These are phyloP conservation scores for Syngnathus rostellatus DNA, from an alignment of 2,797 vertebrate genomes.

Conservation along the genomic window DNA sequence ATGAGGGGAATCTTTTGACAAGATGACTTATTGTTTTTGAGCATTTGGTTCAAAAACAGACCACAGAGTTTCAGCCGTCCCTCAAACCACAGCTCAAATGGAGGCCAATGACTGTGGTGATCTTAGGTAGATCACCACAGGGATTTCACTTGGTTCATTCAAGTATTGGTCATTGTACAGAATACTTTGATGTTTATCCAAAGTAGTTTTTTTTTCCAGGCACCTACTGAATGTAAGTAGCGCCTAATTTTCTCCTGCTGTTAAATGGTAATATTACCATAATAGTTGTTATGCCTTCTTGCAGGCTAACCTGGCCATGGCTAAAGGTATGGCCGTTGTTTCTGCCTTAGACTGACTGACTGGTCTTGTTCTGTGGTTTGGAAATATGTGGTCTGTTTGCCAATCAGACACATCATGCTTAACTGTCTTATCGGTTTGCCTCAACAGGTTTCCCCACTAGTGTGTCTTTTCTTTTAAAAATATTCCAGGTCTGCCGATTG, in stretches of 20 bases:
- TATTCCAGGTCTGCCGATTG: conserved; percentile 57
- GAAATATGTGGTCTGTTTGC: conserved; percentile 82
- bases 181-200: conserved; percentile 59
- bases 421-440: conserved; percentile 70
- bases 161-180: conserved; percentile 54
- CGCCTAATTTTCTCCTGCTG: conserved; percentile 58
- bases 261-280: conserved; percentile 49
- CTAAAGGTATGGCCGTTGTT: conserved; percentile 69
- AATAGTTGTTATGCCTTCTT: conserved; percentile 68
- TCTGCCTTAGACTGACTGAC: conserved; percentile 58
- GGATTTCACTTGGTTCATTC: conserved; percentile 39
- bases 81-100: conserved; percentile 76
- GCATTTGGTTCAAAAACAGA: conserved; percentile 81
- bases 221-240: conserved; percentile 75
- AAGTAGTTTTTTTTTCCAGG: conserved; percentile 65
- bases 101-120: conserved; percentile 57
- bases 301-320: conserved; percentile 66
- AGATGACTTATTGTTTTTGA: conserved; percentile 49
- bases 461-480: conserved; percentile 62
- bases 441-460: conserved; percentile 64
- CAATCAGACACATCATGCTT: conserved; percentile 63
- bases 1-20: conserved; percentile 12
- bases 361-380: conserved; percentile 77
- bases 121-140: conserved; percentile 58
- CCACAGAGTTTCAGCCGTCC: conserved; percentile 78